Percentiles rank a stretch among this genome's conserved stretches.
These are phyloP conservation scores for Syritta pipiens DNA, from an alignment of 2,888 invertebrate genomes.

Conservation along the genomic window DNA sequence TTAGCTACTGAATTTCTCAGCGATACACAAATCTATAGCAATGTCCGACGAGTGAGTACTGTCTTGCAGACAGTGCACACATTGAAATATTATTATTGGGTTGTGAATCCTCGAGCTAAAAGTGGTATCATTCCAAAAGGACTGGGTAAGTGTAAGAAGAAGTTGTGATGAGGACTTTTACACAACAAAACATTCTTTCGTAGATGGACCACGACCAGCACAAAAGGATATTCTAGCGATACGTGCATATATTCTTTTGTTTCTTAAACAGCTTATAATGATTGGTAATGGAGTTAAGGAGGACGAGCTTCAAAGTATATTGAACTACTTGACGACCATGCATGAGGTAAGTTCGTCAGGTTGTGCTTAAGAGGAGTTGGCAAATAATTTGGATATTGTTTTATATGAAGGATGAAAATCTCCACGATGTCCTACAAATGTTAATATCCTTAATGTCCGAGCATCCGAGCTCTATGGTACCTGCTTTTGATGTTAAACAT, in stretches of 20 bases:
- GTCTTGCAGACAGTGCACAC: constrained; percentile 99
- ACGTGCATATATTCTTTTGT: constrained; percentile 95
- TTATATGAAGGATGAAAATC: constrained; percentile 90
- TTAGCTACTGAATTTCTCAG: constrained; percentile 99
- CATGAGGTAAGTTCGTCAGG: constrained; percentile 87
- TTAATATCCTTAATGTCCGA: constrained; percentile 98
- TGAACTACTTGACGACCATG: constrained; percentile 98
- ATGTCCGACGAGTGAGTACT: constrained; percentile 97
- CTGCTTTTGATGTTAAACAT: constrained; percentile 98
- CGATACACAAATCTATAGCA: constrained; percentile 98
- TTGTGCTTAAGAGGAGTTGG: constrained; percentile 11
- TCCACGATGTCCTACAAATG: constrained; percentile 98
- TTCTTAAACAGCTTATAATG: constrained; percentile 97
- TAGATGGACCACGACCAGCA: constrained; percentile 95
- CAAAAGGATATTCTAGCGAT: constrained; percentile 97
- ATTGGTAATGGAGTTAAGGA: constrained; percentile 98
- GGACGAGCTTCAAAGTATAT: constrained; percentile 98
- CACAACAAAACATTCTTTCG: too few species aligned
- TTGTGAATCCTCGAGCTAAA: constrained; percentile 95
- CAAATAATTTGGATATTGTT: neutral
- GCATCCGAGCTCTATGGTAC: constrained; percentile 99
- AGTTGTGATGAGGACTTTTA: neutral
- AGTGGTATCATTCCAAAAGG: constrained; percentile 98
- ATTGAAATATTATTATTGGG: constrained; percentile 99
- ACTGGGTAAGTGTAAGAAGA: constrained; percentile 85